A percentile compares a stretch with the other conserved stretches of the same genome.
Evolutionary conservation across 2,888 invertebrate genomes (phyloP).

Genomic region (Lymantria dispar): DNA sequence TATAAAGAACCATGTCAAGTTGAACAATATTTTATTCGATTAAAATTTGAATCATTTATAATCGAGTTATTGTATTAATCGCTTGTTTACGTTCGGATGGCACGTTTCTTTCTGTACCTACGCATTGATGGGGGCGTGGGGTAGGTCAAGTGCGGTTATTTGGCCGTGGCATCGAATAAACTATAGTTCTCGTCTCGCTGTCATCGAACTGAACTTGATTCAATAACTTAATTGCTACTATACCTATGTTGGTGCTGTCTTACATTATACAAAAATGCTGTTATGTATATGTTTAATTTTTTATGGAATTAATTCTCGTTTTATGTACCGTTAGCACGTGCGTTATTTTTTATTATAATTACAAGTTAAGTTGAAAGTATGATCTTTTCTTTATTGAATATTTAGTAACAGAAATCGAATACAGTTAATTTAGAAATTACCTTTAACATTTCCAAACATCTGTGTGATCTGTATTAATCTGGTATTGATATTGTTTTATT

Average conservation of each 20-base stretch:
- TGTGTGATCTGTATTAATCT: too few relatives aligned
- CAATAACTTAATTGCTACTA: slow-evolving; percentile 28
- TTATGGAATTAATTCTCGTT: too few relatives aligned
- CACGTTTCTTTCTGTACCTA: slow-evolving; percentile 31
- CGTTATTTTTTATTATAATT: too few relatives aligned
- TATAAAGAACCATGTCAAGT: not conserved
- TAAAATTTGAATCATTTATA: slow-evolving; percentile 10
- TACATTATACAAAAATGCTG: not conserved
- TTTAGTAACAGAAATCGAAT: too few relatives aligned
- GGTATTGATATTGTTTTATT: too few relatives aligned
- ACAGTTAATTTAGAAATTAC: too few relatives aligned
- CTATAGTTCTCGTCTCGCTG: slow-evolving; percentile 31
- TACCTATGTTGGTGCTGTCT: not conserved
- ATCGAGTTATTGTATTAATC: slow-evolving; percentile 20
- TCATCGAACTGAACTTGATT: slow-evolving; percentile 52
- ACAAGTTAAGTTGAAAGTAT: too few relatives aligned
- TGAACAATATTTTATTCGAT: not conserved
- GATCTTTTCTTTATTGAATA: too few relatives aligned
- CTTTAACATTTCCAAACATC: too few relatives aligned
- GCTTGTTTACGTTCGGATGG: slow-evolving; percentile 31
- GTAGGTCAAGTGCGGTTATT: slow-evolving; percentile 60
- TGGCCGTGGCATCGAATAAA: slow-evolving; percentile 60
- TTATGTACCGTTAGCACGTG: too few relatives aligned
- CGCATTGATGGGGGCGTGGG: slow-evolving; percentile 40
- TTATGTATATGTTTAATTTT: not conserved